These are phyloP conservation scores for Neomicropteryx cornuta DNA, from an alignment of 1,140 invertebrate species.

Conservation along the genomic window DNA sequence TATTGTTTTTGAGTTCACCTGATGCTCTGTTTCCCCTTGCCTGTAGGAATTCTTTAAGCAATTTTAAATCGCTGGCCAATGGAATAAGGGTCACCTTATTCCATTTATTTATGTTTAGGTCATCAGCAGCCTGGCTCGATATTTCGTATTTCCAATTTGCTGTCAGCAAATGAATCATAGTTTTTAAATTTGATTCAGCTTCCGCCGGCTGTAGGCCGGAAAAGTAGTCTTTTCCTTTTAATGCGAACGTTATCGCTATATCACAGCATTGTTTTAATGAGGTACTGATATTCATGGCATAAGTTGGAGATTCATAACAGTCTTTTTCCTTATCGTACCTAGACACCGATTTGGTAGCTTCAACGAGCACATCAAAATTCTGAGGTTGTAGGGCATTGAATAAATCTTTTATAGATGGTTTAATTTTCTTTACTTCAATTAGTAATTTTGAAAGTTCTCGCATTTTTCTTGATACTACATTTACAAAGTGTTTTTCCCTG, in stretches of 20 bases:
- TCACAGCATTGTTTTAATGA: conserved; percentile 14
- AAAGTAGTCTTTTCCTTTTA: conserved; percentile 6
- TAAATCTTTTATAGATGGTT: conserved; percentile 14
- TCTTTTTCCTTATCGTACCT: conserved; percentile 11
- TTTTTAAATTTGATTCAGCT: conserved; percentile 18
- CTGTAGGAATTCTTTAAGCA: conserved; percentile 13
- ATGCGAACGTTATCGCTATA: conserved; percentile 10
- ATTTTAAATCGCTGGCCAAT: conserved; percentile 15
- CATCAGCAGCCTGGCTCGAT: conserved; percentile 16
- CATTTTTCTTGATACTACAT: conserved; percentile 19
- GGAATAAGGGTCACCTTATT: conserved; percentile 17
- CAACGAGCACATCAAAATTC: conserved; percentile 12
- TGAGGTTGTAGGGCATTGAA: conserved; percentile 15
- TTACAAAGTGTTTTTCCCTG: conserved; percentile 18
- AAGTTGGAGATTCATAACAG: conserved; percentile 9
- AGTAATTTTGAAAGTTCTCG: conserved; percentile 18
- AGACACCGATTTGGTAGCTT: conserved; percentile 10
- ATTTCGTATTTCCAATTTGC: conserved; percentile 23
- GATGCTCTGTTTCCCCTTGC: neutral
- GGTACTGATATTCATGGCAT: conserved; percentile 14
- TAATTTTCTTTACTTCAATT: conserved; percentile 17
- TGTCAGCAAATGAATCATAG: conserved; percentile 18
- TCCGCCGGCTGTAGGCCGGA: conserved; percentile 9
- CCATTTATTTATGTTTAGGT: conserved; percentile 16
- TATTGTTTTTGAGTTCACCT: conserved; percentile 1